Base-by-base conservation (phyloP, 2,888 invertebrate species). In the Acleris emargana region DNA sequence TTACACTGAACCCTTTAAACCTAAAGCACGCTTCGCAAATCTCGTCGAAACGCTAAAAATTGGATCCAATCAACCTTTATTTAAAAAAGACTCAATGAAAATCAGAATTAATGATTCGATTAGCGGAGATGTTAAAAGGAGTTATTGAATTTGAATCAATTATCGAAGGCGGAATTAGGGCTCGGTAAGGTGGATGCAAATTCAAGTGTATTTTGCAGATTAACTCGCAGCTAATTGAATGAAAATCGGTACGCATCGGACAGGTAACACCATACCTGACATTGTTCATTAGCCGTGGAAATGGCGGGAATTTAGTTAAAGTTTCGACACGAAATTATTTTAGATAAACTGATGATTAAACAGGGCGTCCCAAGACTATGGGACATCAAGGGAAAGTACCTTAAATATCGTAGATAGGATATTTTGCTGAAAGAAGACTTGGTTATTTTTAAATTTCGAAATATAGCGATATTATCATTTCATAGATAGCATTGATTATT, bases 61-160 rank as follows among this genome's bases (percentile, higher is more conserved):
- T 71, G 69, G 68, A 72, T 69, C 68, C 72, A 73, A 74, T 76
- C 72, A 75, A 61, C 71, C 67, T 70, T 72, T 73, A 72, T 74
- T 76, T 72, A 72, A 74, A 71, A 64, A 66, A 71, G 67, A 72
- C 72, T 75, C 73, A 69, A 70, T 71, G 69, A 69, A 68, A 69
- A 69, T 73, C 74, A 72, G 69, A 71, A 72, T 73, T 70, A 69
- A 69, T 66, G 66, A 71, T 69, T 69, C 68, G 71, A 74, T 75
- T 73, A 73, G 68, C 68, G 69, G 64, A 64, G 71, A 68, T 69
- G 74, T 70, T 72, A 73, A 72, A 68, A 69, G 70, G 70, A 69
- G 61, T 64, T 64, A 64, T 64, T 67, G 72, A 72, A 71, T 71
- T 71, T 69, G 71, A 75, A 72, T 70, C 73, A 67, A 72, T 73